phyloP scores from a whole-genome alignment of 2,797 vertebrate species.

The Eupleurogrammus muticus region DNA sequence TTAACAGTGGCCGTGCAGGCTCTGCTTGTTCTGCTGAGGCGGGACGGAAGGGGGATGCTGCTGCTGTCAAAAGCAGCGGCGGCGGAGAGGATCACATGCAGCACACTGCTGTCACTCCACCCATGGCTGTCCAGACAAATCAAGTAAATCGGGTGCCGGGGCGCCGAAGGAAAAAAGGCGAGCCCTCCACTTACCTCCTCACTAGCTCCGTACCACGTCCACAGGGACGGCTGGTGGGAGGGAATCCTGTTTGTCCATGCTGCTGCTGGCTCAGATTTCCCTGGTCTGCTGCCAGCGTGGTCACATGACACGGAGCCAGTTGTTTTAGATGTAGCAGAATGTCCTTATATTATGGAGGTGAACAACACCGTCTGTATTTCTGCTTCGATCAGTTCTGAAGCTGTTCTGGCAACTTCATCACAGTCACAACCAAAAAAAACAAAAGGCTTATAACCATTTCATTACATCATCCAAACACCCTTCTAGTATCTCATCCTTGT shows the following conservation, averaged over 20 bases:
- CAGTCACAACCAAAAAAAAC: background rate
- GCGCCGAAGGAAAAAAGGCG: background rate
- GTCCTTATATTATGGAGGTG: background rate
- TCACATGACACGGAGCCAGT: background rate
- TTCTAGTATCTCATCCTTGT: slow-evolving; percentile 1
- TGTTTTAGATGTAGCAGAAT: background rate
- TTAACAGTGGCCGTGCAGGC: background rate
- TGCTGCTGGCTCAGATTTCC: background rate
- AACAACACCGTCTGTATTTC: background rate
- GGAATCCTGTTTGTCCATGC: background rate
- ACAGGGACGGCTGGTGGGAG: background rate
- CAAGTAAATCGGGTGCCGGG: slow-evolving; percentile 21
- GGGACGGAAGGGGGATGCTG: background rate
- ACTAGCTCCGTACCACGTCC: slow-evolving; percentile 21
- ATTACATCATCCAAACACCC: background rate
- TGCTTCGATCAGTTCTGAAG: background rate
- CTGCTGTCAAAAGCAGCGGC: slow-evolving; percentile 35
- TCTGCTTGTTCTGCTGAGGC: slow-evolving; percentile 13
- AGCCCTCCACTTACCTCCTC: slow-evolving; percentile 26
- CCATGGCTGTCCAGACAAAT: slow-evolving; percentile 40
- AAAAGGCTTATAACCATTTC: background rate
- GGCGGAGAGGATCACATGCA: slow-evolving; percentile 14
- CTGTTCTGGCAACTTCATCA: background rate
- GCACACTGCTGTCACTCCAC: slow-evolving; percentile 28
- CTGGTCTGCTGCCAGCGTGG: slow-evolving; percentile 35